Percentiles rank a stretch among this genome's conserved stretches.
Evolutionary conservation across 2,888 invertebrate genomes (phyloP).

Genomic region (Melipona beecheii): DNA sequence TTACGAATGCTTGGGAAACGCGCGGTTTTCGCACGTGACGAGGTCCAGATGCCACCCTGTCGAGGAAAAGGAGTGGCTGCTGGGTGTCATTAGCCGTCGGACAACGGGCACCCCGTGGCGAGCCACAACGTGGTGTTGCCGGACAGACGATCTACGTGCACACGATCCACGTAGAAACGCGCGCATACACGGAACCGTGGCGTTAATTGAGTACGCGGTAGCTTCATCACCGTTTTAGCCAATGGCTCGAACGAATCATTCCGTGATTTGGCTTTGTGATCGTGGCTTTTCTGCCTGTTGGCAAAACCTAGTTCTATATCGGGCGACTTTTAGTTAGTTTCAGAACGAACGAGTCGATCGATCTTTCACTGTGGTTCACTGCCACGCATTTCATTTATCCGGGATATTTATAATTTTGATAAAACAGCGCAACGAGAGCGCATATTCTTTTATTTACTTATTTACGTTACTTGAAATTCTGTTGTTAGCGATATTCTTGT

Average conservation of each 20-base stretch:
- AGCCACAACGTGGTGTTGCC: conserved; percentile 68
- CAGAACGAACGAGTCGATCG: too few relatives aligned
- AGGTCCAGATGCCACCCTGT: conserved; percentile 74
- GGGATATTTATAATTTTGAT: too few relatives aligned
- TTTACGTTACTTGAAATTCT: too few relatives aligned
- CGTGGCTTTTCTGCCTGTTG: background rate
- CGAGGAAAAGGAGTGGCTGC: conserved; percentile 71
- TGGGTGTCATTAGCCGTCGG: conserved; percentile 78
- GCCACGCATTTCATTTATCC: too few relatives aligned
- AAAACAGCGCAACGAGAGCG: too few relatives aligned
- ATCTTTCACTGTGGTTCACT: too few relatives aligned
- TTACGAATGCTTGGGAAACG: conserved; percentile 74
- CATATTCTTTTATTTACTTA: too few relatives aligned
- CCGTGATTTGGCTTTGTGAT: background rate
- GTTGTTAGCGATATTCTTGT: too few relatives aligned
- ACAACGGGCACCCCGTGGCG: conserved; percentile 74
- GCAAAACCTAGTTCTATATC: background rate
- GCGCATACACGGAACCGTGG: background rate
- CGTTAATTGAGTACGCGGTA: conserved; percentile 6
- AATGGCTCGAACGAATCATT: background rate
- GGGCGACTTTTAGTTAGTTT: too few relatives aligned
- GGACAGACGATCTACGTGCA: conserved; percentile 49
- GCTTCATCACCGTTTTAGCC: background rate
- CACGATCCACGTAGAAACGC: conserved; percentile 35
- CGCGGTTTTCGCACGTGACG: conserved; percentile 75